Base-by-base conservation (phyloP, 2,797 vertebrate genomes). In the Astyanax mexicanus region DNA sequence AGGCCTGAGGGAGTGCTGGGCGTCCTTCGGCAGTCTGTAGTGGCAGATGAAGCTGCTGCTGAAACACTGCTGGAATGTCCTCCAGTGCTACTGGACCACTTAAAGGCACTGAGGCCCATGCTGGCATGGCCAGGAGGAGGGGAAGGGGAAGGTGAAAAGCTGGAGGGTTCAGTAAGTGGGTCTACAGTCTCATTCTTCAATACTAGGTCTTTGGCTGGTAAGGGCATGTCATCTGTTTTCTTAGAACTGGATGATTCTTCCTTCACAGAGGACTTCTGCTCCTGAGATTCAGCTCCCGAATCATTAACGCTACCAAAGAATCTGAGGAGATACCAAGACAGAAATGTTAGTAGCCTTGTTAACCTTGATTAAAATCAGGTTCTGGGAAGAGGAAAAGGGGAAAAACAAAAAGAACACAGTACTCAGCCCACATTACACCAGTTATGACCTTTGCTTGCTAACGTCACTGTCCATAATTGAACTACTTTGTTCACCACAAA, bases 81-180 rank as follows among this genome's bases (percentile, higher is more conserved):
- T 37, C 67, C 0, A 0, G 91, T 83, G 74, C 66, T 84, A 72
- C 79, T 85, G 15, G 94, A 89, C 94, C 93, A 94, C 52, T 45
- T 86, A 38, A 95, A 97, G 4, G 93, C 91, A 12, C 85, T 78
- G 25, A 83, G 86, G 21, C 89, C 85, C 60, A 57, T 82, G 44
- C 86, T 88, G 81, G 82, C 19, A 15, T 80, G 38, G 6, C 12
- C 35, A 3, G 83, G 68, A 10, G 82, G 42, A 0, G 69, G 61
- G 7, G 87, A 85, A 0, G 61, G 51, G 23, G 88, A 85, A 0
- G 61, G 6, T 15, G 86, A 51, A 0, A 86, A 88, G 44, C 84
- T 89, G 49, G 87, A 86, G 1, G 83, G 84, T 3, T 87, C 85
- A 70, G 86, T 60, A 3, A 83, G 73, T 0, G 72, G 64, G 25